Conservation (phyloP, 2,797 vertebrate species). For the Micrastur ruficollis region DNA sequence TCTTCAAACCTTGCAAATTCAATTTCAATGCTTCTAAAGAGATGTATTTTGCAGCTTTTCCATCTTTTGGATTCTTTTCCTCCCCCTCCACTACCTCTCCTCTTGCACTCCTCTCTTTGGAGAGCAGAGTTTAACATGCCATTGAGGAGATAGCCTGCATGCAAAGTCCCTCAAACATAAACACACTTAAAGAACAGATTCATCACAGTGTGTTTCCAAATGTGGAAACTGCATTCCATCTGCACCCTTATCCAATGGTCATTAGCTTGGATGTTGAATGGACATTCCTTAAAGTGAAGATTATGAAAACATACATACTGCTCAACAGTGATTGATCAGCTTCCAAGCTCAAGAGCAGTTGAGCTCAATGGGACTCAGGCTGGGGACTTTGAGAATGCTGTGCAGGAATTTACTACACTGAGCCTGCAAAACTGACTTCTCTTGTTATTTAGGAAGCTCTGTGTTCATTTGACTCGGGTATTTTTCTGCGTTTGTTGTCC, state of each 20-base stretch:
- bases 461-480: background rate
- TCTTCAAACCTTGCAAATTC: background rate
- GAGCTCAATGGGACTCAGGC: background rate
- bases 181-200: slow-evolving; percentile 45
- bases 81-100: background rate
- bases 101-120: background rate
- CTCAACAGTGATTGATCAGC: background rate
- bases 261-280: slow-evolving; percentile 18
- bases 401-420: background rate
- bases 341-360: background rate
- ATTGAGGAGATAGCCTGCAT: slow-evolving; percentile 8
- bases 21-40: background rate
- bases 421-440: slow-evolving; percentile 8
- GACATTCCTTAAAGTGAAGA: slow-evolving; percentile 27
- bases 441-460: background rate
- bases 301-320: background rate
- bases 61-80: background rate
- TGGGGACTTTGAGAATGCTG: background rate
- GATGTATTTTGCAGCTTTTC: background rate
- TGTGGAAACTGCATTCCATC: slow-evolving; percentile 39
- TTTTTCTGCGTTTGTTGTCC: background rate
- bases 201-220: slow-evolving; percentile 28
- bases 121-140: slow-evolving; percentile 10
- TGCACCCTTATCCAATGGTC: slow-evolving; percentile 29
- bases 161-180: slow-evolving; percentile 47